Conservation (phyloP, 1,140 invertebrate species). For the Danaus plexippus region DNA sequence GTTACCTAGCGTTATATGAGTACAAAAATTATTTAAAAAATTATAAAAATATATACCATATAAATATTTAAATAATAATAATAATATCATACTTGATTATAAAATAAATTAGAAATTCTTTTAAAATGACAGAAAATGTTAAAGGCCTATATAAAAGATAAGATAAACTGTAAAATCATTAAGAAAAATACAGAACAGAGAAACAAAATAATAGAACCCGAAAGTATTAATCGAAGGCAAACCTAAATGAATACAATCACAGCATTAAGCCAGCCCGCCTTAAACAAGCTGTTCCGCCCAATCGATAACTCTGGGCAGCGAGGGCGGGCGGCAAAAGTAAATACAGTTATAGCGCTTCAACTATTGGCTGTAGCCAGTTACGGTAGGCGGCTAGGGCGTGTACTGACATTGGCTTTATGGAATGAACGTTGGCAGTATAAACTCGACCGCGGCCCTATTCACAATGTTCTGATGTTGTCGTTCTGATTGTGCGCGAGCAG, state of each 20-base stretch:
- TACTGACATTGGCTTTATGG: no score
- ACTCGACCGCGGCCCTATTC: no score
- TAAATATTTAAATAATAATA: constrained; percentile 3
- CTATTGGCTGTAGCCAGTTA: constrained; percentile 33
- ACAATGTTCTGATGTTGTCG: no score
- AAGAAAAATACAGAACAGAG: no score
- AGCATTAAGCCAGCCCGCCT: constrained; percentile 65
- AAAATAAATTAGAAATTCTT: not conserved
- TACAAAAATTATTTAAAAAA: not conserved
- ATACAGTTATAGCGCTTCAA: constrained; percentile 43
- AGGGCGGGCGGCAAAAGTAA: constrained; percentile 55
- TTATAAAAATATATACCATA: constrained; percentile 4
- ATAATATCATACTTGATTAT: constrained; percentile 3
- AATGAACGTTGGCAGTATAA: no score
- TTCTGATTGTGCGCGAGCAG: no score
- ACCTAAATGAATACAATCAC: constrained; percentile 65
- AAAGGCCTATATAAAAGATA: constrained; percentile 3
- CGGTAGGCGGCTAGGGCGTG: no score
- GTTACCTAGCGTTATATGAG: no score
- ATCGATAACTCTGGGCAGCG: constrained; percentile 57
- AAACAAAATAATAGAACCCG: constrained; percentile 25
- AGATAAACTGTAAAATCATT: no score
- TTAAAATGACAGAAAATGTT: constrained; percentile 5
- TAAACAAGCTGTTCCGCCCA: constrained; percentile 60
- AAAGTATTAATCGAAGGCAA: constrained; percentile 51